Evolutionary conservation across 2,888 invertebrate species (phyloP).

Genomic region (Tryphoninae sp.): DNA sequence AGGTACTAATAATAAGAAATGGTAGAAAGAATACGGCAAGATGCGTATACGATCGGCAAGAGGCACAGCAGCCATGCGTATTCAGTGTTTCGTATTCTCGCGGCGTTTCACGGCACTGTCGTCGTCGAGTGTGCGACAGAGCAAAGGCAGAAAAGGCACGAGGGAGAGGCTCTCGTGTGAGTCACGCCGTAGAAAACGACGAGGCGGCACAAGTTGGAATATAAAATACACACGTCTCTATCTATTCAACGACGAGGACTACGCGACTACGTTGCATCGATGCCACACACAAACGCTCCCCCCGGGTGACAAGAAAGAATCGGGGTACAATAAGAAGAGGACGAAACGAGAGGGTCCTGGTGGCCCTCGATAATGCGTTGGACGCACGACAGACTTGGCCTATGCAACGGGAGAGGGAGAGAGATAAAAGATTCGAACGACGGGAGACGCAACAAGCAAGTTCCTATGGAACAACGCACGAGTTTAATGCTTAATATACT

Average conservation of each 20-base stretch:
- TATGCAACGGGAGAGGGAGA: conserved; percentile 45
- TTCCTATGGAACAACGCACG: conserved; percentile 18
- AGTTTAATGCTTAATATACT: conserved; percentile 3
- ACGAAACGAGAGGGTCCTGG: conserved; percentile 42
- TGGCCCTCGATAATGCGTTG: conserved; percentile 34
- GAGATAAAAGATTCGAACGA: conserved; percentile 52
- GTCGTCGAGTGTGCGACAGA: conserved; percentile 49
- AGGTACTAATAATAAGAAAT: not conserved
- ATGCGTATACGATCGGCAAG: conserved; percentile 34
- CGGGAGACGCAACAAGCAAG: conserved; percentile 42
- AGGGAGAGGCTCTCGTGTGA: conserved; percentile 49
- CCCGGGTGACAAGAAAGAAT: conserved; percentile 58
- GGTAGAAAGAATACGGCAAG: conserved; percentile 34
- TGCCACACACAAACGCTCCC: conserved; percentile 55
- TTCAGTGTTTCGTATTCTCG: conserved; percentile 60
- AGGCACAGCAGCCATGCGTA: conserved; percentile 17
- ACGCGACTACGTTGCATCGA: conserved; percentile 29
- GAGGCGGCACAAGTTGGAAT: conserved; percentile 58
- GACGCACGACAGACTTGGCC: conserved; percentile 18
- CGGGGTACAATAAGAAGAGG: conserved; percentile 58
- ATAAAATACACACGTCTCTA: conserved; percentile 50
- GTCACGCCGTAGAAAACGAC: conserved; percentile 56
- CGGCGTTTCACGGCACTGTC: conserved; percentile 48
- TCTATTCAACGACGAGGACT: conserved; percentile 58
- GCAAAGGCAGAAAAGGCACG: conserved; percentile 20